Conservation (phyloP, 2,113 vertebrate species). For the Origma solitaria region DNA sequence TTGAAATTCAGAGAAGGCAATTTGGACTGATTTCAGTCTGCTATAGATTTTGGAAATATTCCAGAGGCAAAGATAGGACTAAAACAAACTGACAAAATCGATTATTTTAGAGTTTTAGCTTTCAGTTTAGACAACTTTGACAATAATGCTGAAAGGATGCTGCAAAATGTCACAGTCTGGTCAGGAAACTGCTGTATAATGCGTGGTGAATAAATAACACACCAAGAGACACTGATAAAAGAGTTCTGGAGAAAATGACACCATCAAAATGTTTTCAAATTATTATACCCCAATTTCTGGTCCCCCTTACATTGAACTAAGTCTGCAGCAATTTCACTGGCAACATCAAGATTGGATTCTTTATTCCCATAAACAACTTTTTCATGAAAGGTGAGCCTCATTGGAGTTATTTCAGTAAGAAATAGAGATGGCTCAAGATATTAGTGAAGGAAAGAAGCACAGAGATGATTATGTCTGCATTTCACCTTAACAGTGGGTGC, state of each 20-base stretch:
- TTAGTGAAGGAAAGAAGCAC: background rate
- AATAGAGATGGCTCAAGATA: background rate
- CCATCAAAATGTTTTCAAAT: background rate
- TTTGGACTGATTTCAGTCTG: background rate
- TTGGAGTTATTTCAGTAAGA: background rate
- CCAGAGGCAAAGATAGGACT: background rate
- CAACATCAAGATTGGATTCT: background rate
- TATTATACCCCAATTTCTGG: background rate
- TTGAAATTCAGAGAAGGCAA: background rate
- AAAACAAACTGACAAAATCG: background rate
- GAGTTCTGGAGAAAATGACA: background rate
- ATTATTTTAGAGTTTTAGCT: constrained; percentile 27
- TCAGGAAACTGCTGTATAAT: constrained; percentile 14
- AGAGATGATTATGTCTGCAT: background rate
- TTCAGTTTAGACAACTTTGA: constrained; percentile 26
- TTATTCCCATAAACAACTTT: background rate
- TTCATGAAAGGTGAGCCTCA: background rate
- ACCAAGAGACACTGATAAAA: background rate
- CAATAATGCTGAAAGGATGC: background rate
- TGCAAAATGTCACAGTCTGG: background rate
- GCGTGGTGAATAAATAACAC: constrained; percentile 13
- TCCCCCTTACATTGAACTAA: background rate
- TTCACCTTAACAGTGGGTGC: background rate
- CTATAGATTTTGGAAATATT: constrained; percentile 33
- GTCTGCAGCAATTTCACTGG: background rate